Evolutionary conservation across 2,888 invertebrate genomes (phyloP), one percentile per base, ranked within the genome.

Genomic region (Corythucha ciliata): DNA sequence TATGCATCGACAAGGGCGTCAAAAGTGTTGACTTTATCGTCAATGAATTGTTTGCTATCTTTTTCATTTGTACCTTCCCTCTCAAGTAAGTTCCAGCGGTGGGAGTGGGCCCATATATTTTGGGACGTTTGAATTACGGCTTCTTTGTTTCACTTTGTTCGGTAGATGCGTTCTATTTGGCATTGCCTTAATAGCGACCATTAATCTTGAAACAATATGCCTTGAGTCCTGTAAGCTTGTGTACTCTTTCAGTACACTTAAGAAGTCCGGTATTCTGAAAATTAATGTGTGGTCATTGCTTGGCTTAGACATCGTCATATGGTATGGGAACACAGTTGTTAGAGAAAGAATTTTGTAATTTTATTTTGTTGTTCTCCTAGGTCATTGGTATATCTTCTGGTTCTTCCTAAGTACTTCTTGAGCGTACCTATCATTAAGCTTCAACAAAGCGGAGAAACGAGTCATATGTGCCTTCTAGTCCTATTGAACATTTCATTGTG

Each of bases 1-100:
- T 46, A 6, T 53, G 56, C 27, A 47, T 56, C 16, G 52, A 54
- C 21, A 25, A 36, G 2, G 56, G 56, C n/a, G 22, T 52, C 5
- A 45, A 52, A 12, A 56, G 48, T 21, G 39, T 46, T 34, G 54
- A 54, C 16, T 56, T 56, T 40, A 16, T 54, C 18, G 16, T 52
- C 16, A 48, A 53, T 41, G 56, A 56, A 32, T 34, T 54, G 14
- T 36, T 56, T 22, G 51, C 51, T 14, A 44, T 56, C 16, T 56
- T 56, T 36, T 56, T 56, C 34, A 44, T 56, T 26, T 48, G 53
- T 20, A 56, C 53, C 16, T 56, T 48, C 26, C 53, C 56, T 8
- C 26, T 53, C 33, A 54, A 52, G 54, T 55, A 21, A 10, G 8
- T 6, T 32, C 8, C 27, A 7, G 10, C 7, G 8, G 7, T 27